Conservation (phyloP, 2,797 vertebrate species). For the Sebastes steindachneri region DNA sequence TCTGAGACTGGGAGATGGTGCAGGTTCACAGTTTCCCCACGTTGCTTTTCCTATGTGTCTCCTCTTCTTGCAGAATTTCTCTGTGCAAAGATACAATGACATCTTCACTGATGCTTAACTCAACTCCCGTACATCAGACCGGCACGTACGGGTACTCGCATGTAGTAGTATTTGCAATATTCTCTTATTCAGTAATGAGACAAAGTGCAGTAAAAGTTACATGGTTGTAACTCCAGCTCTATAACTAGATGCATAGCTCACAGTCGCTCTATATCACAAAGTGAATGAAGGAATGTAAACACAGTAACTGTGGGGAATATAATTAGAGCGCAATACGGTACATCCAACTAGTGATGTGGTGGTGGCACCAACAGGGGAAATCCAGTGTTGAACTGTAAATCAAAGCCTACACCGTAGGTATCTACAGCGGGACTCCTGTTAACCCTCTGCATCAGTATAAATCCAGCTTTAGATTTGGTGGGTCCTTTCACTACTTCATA, state of each 20-base stretch:
- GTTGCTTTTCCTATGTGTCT: neutral
- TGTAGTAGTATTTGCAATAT: neutral
- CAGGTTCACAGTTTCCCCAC: conserved; percentile 16
- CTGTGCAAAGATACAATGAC: conserved; percentile 11
- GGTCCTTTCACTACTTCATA: neutral
- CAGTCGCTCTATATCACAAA: neutral
- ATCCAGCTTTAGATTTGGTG: neutral
- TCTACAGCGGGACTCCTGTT: neutral
- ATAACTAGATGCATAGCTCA: neutral
- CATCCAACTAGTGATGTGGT: neutral
- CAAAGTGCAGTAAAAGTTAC: neutral
- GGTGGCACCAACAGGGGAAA: neutral
- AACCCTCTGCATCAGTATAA: neutral
- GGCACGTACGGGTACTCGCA: neutral
- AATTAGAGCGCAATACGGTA: neutral
- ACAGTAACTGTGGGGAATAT: neutral
- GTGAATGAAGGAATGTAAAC: neutral
- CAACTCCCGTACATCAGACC: neutral
- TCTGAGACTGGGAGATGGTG: conserved; percentile 30
- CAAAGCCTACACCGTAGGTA: neutral
- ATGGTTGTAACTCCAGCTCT: neutral
- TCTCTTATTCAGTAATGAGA: neutral
- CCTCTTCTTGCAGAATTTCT: conserved; percentile 16
- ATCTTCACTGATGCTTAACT: conserved; percentile 34
- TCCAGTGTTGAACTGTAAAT: neutral